Evolutionary conservation across 2,888 invertebrate genomes (phyloP).

Genomic region (Agrochola macilenta): DNA sequence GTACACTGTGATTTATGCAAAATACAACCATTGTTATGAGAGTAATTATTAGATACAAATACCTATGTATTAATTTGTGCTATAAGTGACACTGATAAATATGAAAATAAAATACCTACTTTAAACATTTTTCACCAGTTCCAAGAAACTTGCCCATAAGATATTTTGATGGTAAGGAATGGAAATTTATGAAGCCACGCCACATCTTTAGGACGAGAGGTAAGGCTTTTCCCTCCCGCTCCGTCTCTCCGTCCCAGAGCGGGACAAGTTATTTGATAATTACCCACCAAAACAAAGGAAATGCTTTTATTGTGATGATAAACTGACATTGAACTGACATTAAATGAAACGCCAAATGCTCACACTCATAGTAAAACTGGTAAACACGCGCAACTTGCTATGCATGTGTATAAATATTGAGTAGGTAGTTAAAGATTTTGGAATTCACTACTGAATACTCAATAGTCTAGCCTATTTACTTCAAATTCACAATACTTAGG

Average conservation of each 20-base stretch:
- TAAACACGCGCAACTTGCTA: background rate
- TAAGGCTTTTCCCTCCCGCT: no score
- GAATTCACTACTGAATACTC: no score
- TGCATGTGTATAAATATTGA: no score
- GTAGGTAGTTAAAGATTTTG: background rate
- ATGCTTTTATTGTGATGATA: background rate
- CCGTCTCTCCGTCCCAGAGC: no score
- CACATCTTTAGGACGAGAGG: conserved; percentile 6
- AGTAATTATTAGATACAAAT: conserved; percentile 28
- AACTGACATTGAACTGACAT: background rate
- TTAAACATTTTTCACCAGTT: conserved; percentile 30
- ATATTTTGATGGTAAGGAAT: conserved; percentile 59
- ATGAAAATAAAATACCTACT: background rate
- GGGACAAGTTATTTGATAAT: no score
- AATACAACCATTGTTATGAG: conserved; percentile 38
- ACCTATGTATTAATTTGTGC: background rate
- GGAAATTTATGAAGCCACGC: conserved; percentile 44
- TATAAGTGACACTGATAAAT: background rate
- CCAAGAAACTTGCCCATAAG: conserved; percentile 36
- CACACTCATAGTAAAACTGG: background rate
- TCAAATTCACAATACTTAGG: no score
- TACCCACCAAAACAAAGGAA: no score
- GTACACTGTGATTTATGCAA: conserved; percentile 42
- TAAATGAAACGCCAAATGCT: background rate
- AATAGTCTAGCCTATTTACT: no score